phyloP scores from a whole-genome alignment of 2,888 invertebrate genomes.

The Palloptera scutellata region DNA sequence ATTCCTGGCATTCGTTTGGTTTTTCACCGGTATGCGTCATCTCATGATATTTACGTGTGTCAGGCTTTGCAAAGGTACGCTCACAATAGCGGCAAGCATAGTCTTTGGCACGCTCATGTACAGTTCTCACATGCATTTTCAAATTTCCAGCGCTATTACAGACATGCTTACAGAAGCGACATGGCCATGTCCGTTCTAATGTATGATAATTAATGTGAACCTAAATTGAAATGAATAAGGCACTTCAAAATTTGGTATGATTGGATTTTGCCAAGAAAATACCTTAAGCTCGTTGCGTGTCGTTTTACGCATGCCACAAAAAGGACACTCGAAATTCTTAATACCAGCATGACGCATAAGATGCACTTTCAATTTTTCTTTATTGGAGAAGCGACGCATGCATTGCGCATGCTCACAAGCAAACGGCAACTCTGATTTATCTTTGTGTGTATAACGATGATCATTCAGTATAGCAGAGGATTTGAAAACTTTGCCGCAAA shows the following conservation, averaged over 20 bases:
- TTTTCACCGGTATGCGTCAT: conserved; percentile 61
- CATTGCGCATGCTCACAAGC: conserved; percentile 49
- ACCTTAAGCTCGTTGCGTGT: conserved; percentile 54
- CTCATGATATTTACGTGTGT: conserved; percentile 59
- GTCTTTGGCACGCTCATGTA: conserved; percentile 54
- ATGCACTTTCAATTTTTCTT: conserved; percentile 55
- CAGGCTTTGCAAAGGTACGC: conserved; percentile 54
- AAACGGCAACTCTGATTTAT: conserved; percentile 50
- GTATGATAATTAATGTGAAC: conserved; percentile 59
- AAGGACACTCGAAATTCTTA: conserved; percentile 55
- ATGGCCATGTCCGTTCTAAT: conserved; percentile 54
- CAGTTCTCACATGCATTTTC: conserved; percentile 52
- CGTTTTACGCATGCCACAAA: conserved; percentile 56
- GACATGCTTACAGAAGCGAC: conserved; percentile 52
- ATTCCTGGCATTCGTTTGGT: conserved; percentile 53
- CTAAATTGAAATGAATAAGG: conserved; percentile 15
- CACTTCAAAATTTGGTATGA: neutral
- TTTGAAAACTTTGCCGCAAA: conserved; percentile 54
- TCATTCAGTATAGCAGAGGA: conserved; percentile 49
- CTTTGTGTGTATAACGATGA: conserved; percentile 53
- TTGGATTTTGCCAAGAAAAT: conserved; percentile 9
- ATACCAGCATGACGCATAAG: conserved; percentile 59
- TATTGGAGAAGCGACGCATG: conserved; percentile 48
- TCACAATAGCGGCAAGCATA: conserved; percentile 55
- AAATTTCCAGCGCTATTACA: conserved; percentile 56